A percentile compares a stretch with the other conserved stretches of the same genome.
phyloP scores from a whole-genome alignment of 2,888 invertebrate species.

The Lamellibrachia columna region DNA sequence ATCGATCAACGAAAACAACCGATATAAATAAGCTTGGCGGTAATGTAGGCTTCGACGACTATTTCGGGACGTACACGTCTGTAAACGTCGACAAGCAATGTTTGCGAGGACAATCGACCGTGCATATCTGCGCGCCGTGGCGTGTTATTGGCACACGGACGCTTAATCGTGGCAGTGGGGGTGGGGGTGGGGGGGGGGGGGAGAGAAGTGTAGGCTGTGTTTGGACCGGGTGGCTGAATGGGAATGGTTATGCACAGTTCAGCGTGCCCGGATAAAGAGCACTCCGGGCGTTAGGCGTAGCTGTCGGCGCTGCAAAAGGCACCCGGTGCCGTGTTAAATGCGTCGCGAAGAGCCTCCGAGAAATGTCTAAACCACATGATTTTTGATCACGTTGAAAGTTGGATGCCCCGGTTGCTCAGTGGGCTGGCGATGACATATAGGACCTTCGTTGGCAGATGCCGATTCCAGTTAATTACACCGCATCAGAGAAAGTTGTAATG shows the following conservation, averaged over 20 bases:
- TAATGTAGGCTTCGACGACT: background rate
- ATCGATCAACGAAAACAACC: conserved; percentile 6
- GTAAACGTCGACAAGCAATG: background rate
- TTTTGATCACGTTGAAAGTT: background rate
- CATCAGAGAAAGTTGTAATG: background rate
- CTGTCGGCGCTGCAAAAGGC: background rate
- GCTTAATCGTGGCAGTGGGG: background rate
- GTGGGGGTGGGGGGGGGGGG: too few species aligned
- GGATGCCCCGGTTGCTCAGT: background rate
- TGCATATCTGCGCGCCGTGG: background rate
- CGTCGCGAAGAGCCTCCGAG: background rate
- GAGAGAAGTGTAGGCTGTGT: background rate
- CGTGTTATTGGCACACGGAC: background rate
- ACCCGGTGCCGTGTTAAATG: background rate
- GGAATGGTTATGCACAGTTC: background rate
- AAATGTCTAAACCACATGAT: background rate
- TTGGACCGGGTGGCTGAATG: background rate
- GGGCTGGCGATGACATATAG: background rate
- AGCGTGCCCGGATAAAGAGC: background rate
- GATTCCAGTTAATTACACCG: background rate
- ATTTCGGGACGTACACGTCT: background rate
- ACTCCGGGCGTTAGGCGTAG: background rate
- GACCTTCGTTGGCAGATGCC: background rate
- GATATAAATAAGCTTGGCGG: background rate
- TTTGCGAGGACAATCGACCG: background rate